Percentiles rank a stretch among this genome's conserved stretches.
Evolutionary conservation across 2,113 vertebrate genomes (phyloP).

Genomic region (Actenoides lindsayi): DNA sequence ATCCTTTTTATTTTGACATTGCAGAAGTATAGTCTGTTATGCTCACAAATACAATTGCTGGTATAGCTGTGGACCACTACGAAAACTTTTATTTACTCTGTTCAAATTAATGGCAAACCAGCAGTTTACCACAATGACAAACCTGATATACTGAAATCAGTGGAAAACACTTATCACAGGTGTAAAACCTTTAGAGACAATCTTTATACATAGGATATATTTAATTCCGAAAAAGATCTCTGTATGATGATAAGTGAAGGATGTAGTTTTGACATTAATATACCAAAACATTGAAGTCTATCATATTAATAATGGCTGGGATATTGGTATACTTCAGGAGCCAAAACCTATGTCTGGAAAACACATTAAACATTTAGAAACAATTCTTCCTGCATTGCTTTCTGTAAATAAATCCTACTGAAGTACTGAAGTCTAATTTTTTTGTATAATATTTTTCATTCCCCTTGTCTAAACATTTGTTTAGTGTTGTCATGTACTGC

Average conservation of each 20-base stretch:
- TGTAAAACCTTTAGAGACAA: not conserved
- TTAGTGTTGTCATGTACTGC: not conserved
- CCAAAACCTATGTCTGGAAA: not conserved
- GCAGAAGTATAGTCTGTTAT: not conserved
- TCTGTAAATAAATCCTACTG: not conserved
- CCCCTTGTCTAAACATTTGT: not conserved
- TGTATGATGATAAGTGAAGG: not conserved
- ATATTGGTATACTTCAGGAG: not conserved
- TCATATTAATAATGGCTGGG: not conserved
- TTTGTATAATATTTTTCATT: not conserved
- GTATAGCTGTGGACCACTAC: not conserved
- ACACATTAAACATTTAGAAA: not conserved
- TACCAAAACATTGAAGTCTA: not conserved
- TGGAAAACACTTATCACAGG: not conserved
- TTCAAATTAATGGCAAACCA: not conserved
- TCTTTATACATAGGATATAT: not conserved
- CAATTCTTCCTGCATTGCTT: not conserved
- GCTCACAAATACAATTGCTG: not conserved
- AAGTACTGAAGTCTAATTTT: not conserved
- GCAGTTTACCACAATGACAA: not conserved
- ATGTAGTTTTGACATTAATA: not conserved
- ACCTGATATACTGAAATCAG: not conserved
- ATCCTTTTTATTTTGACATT: not conserved
- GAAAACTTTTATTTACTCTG: not conserved
- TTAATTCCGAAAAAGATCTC: not conserved